Evolutionary conservation across 2,888 invertebrate genomes (phyloP).

Genomic region (Andrena praecox): DNA sequence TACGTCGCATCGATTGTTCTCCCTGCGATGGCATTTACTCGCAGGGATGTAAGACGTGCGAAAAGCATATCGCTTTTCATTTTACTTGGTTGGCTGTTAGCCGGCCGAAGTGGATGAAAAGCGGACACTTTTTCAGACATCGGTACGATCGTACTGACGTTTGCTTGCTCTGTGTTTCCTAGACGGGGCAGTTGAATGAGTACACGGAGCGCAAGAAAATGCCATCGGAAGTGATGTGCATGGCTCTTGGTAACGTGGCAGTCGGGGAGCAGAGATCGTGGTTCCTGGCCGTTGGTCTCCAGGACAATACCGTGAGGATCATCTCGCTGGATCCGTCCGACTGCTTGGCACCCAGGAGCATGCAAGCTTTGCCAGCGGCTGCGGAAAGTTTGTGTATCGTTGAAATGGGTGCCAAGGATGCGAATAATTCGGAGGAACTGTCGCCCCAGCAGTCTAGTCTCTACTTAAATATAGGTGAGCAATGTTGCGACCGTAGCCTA

Average conservation of each 20-base stretch:
- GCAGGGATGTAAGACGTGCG: slow-evolving; percentile 81
- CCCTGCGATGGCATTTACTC: slow-evolving; percentile 71
- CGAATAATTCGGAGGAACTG: slow-evolving; percentile 86
- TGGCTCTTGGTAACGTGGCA: slow-evolving; percentile 98
- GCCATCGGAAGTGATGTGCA: slow-evolving; percentile 98
- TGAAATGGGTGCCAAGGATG: slow-evolving; percentile 92
- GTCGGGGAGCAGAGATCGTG: slow-evolving; percentile 97
- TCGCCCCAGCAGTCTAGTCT: slow-evolving; percentile 90
- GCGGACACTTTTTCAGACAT: slow-evolving; percentile 53
- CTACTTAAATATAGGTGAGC: slow-evolving; percentile 94
- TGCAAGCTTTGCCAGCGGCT: slow-evolving; percentile 98
- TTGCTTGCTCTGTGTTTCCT: slow-evolving; percentile 77
- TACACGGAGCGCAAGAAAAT: slow-evolving; percentile 99
- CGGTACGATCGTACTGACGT: not conserved
- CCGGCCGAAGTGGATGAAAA: slow-evolving; percentile 48
- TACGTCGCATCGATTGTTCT: slow-evolving; percentile 81
- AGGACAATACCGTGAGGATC: slow-evolving; percentile 98
- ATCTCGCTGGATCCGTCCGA: slow-evolving; percentile 98
- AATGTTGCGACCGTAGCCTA: not conserved
- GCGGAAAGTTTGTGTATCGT: slow-evolving; percentile 99
- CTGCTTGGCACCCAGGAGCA: slow-evolving; percentile 96
- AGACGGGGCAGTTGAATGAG: slow-evolving; percentile 99
- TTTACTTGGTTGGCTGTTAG: slow-evolving; percentile 72
- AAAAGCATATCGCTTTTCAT: slow-evolving; percentile 82
- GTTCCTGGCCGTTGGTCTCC: slow-evolving; percentile 97